Evolutionary conservation across 2,113 vertebrate genomes (phyloP).

Genomic region (Climacteris rufus): DNA sequence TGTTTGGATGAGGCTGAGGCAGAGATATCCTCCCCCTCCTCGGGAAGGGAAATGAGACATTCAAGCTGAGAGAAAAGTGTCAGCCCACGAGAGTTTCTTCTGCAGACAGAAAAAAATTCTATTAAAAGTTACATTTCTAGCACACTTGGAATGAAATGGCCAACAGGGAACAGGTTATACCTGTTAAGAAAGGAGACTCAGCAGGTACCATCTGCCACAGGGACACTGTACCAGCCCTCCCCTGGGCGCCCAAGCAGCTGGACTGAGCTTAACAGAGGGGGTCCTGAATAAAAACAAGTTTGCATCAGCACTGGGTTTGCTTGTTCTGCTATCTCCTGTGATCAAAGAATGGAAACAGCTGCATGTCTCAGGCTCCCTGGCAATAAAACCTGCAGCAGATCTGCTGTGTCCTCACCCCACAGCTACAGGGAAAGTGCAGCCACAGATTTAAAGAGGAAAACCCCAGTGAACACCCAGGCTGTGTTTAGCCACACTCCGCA

Average conservation of each 20-base stretch:
- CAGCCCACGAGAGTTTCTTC: neutral
- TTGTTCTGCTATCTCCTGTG: constrained; percentile 18
- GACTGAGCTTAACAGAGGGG: neutral
- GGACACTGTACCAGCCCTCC: neutral
- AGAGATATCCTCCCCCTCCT: neutral
- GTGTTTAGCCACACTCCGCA: neutral
- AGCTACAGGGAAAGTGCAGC: neutral
- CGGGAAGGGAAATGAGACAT: neutral
- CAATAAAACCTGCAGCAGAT: constrained; percentile 8
- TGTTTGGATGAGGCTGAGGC: neutral
- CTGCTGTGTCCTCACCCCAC: neutral
- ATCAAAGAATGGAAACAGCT: constrained; percentile 46
- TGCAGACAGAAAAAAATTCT: neutral
- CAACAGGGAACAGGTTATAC: neutral
- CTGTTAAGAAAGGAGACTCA: neutral
- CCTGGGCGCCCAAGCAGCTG: neutral
- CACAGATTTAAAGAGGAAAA: neutral
- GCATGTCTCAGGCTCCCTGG: constrained; percentile 19
- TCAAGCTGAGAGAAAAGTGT: neutral
- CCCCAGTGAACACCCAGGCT: neutral
- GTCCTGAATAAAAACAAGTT: neutral
- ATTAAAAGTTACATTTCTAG: neutral
- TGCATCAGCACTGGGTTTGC: neutral
- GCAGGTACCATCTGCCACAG: neutral
- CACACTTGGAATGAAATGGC: neutral